Percentiles rank a stretch among this genome's conserved stretches.
These are phyloP conservation scores for Drosophila parthenogenetica DNA, from an alignment of 2,888 invertebrate species.

Conservation along the genomic window DNA sequence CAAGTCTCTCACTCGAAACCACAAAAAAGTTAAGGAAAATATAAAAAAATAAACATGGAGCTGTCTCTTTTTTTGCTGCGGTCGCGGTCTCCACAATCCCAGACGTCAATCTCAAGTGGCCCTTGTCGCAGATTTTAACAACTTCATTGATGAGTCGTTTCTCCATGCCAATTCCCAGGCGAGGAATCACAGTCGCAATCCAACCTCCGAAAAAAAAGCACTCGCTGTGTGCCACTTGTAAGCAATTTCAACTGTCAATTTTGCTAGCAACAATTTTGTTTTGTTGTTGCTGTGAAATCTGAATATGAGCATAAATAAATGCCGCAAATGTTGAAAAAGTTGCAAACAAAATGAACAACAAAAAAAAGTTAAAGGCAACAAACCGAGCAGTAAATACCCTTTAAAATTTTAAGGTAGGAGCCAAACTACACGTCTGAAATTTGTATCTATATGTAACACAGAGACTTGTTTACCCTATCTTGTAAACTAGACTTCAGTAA, in stretches of 20 bases:
- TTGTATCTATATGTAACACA: no score
- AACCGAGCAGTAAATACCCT: neutral
- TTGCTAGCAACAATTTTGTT: slow-evolving; percentile 42
- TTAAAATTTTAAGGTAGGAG: no score
- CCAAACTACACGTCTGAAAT: no score
- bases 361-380: neutral
- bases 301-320: slow-evolving; percentile 60
- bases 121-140: slow-evolving; percentile 75
- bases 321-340: slow-evolving; percentile 28
- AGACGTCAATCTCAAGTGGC: slow-evolving; percentile 69
- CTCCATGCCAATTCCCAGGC: slow-evolving; percentile 7
- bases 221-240: slow-evolving; percentile 66
- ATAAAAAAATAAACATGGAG: slow-evolving; percentile 1
- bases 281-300: slow-evolving; percentile 57
- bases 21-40: neutral
- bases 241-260: slow-evolving; percentile 72
- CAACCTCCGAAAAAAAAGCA: slow-evolving; percentile 7
- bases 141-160: slow-evolving; percentile 62
- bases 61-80: slow-evolving; percentile 9
- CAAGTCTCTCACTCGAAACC: slow-evolving; percentile 39
- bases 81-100: slow-evolving; percentile 24
- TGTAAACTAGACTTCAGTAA: neutral
- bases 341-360: slow-evolving; percentile 26
- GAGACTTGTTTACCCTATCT: neutral
- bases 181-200: slow-evolving; percentile 4